A percentile compares a stretch with the other conserved stretches of the same genome.
Conservation (phyloP, 2,888 invertebrate genomes). For the Kuschelorhynchus macadamiae region DNA sequence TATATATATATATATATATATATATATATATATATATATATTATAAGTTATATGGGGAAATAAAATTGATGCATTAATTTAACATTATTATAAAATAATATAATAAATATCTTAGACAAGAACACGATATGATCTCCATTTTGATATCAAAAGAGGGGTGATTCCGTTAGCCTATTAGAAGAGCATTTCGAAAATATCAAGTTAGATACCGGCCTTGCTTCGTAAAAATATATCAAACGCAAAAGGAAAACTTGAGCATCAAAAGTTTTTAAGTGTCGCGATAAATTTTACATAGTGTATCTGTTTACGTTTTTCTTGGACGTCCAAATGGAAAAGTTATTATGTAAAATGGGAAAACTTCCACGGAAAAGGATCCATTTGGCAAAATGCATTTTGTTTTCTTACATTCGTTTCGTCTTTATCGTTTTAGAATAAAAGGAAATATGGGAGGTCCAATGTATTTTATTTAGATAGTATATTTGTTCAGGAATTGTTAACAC, state of each 20-base stretch:
- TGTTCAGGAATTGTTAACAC: too few species aligned
- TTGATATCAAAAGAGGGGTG: too few species aligned
- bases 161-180: too few species aligned
- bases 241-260: conserved; percentile 34
- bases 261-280: conserved; percentile 41
- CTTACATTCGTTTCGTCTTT: conserved; percentile 20
- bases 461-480: too few species aligned
- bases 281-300: conserved; percentile 49
- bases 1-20: too few species aligned
- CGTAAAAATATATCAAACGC: conserved; percentile 26
- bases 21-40: too few species aligned
- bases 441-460: conserved; percentile 1
- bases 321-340: conserved; percentile 50
- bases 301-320: conserved; percentile 47
- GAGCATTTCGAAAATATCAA: conserved; percentile 8
- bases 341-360: conserved; percentile 49
- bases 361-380: conserved; percentile 43
- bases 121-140: too few species aligned
- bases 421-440: conserved; percentile 18
- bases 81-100: too few species aligned
- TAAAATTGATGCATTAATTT: too few species aligned
- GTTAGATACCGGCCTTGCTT: conserved; percentile 23
- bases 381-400: conserved; percentile 40
- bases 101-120: too few species aligned
- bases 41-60: too few species aligned